Conservation (phyloP, 2,113 vertebrate species). For the Pitta sordida region DNA sequence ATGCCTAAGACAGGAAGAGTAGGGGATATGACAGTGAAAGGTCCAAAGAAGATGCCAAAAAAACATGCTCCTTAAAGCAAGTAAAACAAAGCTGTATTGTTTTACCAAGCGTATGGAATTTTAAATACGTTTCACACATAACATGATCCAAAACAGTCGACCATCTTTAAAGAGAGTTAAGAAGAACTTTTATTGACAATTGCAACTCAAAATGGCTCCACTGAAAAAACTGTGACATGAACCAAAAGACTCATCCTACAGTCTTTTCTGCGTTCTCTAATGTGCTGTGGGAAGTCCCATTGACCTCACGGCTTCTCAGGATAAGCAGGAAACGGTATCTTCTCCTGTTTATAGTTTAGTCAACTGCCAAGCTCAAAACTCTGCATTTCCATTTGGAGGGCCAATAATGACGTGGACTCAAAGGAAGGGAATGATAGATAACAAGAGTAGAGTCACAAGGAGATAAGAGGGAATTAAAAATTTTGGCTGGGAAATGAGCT, state of each 20-base stretch:
- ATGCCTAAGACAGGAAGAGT: neutral
- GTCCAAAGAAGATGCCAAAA: neutral
- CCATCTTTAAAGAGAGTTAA: neutral
- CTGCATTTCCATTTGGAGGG: neutral
- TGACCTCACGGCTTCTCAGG: neutral
- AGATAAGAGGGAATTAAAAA: neutral
- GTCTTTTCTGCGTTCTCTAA: neutral
- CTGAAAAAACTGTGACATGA: neutral
- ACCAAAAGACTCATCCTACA: neutral
- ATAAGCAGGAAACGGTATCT: neutral
- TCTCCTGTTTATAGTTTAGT: neutral
- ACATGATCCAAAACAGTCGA: conserved; percentile 3
- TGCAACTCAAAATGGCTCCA: neutral
- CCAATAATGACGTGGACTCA: neutral
- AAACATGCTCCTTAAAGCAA: fast-evolving
- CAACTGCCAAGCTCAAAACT: neutral
- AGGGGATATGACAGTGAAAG: neutral
- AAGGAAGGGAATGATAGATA: neutral
- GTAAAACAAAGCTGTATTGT: neutral
- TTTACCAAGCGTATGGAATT: neutral
- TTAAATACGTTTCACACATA: neutral
- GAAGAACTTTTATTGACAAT: neutral
- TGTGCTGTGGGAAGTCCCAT: neutral
- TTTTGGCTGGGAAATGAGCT: neutral
- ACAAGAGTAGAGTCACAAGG: neutral